Evolutionary conservation across 2,888 invertebrate species (phyloP), one percentile per base, ranked within the genome.

Genomic region (Meteorus colon): DNA sequence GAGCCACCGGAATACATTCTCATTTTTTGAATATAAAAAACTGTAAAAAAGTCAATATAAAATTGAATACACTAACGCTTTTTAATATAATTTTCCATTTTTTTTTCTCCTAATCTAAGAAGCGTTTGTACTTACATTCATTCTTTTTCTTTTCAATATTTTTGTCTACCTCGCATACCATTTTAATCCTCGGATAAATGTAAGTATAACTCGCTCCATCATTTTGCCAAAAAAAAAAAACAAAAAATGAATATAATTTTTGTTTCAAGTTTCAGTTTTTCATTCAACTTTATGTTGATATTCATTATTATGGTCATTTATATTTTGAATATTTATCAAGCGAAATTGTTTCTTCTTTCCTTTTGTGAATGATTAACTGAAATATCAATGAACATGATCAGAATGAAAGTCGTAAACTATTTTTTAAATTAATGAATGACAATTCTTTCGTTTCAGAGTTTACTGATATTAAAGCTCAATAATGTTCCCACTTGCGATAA

Each of bases 21-120:
- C 74, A 79, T 80, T 81, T 83, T 86, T 86, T 83, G 78, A 80
- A 81, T 80, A 80, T 84, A 84, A 81, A 84, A 84, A 84, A 84
- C 81, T 79, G 84, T 84, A 84, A 85, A 85, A 85, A 84, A 83
- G 81, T 86, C 79, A 83, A 84, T 84, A 84, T 77, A 83, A 86
- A 84, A 84, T 83, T 78, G 81, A 82, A 82, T 82, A 83, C 82
- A 81, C 80, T 83, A 83, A 81, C 77, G 77, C 82, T 75, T 76
- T 59, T 75, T 65, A 24, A 67, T 37, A 69, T 63, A 69, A 31
- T 41, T 70, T 82, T 75, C 68, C 63, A 24, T 24, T 65, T 34
- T 48, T 69, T 29, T 70, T 60, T 66, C 45, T 67, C 66, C 19
- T 60, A n/a, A 60, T 60, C 79, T 78, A 81, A 82, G 77, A 81